These are phyloP conservation scores for Drosophila pegasa DNA, from an alignment of 2,888 invertebrate genomes.

Conservation along the genomic window DNA sequence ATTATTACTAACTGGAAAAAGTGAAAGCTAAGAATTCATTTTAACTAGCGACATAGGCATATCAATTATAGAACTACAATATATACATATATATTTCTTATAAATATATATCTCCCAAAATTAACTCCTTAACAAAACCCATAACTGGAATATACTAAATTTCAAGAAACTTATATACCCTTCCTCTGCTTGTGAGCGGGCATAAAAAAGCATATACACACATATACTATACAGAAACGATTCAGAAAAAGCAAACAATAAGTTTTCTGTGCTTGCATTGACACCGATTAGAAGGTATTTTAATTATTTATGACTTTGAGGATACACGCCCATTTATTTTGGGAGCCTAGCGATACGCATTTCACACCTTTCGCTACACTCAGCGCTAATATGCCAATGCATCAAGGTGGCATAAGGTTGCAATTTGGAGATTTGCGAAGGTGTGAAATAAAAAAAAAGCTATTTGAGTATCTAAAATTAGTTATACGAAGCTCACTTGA, in stretches of 20 bases:
- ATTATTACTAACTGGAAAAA: too few species aligned
- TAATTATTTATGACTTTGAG: conserved; percentile 82
- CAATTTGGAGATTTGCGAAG: neutral
- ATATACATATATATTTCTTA: neutral
- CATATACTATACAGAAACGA: conserved; percentile 1
- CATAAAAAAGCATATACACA: conserved; percentile 7
- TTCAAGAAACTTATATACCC: neutral
- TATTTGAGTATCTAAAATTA: neutral
- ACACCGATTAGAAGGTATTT: conserved; percentile 82
- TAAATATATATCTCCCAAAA: neutral
- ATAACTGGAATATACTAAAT: neutral
- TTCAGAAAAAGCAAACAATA: conserved; percentile 33
- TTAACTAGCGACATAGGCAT: neutral
- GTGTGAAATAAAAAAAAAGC: neutral
- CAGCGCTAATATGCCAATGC: neutral
- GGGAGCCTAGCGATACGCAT: conserved; percentile 24
- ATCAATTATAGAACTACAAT: neutral
- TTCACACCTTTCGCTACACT: conserved; percentile 15
- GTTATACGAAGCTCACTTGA: too few species aligned
- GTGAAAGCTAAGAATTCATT: too few species aligned
- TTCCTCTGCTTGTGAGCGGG: too few species aligned
- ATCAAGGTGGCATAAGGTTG: neutral
- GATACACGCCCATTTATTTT: conserved; percentile 51
- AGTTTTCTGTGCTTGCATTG: conserved; percentile 73
- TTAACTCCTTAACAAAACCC: too few species aligned